Evolutionary conservation across 2,113 vertebrate genomes (phyloP).

Genomic region (Haliaeetus leucogaster): DNA sequence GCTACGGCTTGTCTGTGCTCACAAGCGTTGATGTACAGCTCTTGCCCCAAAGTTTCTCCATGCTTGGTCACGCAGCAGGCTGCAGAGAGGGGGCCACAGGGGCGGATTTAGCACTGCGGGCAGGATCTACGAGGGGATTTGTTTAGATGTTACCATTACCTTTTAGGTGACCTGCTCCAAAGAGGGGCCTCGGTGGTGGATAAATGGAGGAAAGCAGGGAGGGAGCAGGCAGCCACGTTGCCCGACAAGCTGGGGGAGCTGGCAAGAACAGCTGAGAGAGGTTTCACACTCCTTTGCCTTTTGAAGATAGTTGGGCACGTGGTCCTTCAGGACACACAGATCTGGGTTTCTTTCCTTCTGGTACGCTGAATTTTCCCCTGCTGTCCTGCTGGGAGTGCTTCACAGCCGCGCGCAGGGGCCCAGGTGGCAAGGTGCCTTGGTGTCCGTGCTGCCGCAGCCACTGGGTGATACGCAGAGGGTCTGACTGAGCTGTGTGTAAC

Average conservation of each 20-base stretch:
- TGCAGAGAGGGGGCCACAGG: background rate
- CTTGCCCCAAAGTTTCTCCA: background rate
- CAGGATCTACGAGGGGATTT: background rate
- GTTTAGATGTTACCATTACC: background rate
- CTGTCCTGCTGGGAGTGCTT: background rate
- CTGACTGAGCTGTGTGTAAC: background rate
- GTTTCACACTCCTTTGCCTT: background rate
- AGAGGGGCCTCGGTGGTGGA: background rate
- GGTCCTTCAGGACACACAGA: background rate
- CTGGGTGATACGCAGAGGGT: background rate
- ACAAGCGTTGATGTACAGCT: background rate
- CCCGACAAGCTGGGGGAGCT: background rate
- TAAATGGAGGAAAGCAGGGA: background rate
- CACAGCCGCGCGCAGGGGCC: background rate
- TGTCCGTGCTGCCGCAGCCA: accelerated
- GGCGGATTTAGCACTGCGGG: background rate
- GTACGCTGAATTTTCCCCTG: background rate
- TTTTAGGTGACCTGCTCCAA: background rate
- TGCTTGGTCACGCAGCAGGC: background rate
- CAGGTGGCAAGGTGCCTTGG: background rate
- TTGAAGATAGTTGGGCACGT: background rate
- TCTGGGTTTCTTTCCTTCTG: background rate
- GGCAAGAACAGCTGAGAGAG: background rate
- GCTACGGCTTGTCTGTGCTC: background rate
- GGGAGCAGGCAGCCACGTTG: background rate